These are phyloP conservation scores for Pogonus chalceus DNA, from an alignment of 1,140 invertebrate species.

Conservation along the genomic window DNA sequence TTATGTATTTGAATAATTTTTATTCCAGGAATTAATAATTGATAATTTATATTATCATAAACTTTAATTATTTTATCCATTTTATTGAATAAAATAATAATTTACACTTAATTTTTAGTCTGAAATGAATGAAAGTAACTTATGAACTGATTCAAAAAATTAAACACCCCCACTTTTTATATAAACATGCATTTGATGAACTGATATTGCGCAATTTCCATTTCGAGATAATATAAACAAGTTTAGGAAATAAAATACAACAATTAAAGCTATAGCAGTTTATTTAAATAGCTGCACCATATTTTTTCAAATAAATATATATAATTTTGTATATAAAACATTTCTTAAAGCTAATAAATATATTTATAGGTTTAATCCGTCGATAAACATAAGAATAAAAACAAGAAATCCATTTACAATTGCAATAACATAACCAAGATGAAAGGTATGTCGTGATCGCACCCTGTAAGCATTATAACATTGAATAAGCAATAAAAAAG, in stretches of 20 bases:
- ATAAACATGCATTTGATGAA: background rate
- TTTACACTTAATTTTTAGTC: no score
- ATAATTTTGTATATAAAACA: background rate
- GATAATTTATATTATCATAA: background rate
- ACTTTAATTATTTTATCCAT: conserved; percentile 4
- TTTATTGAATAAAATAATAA: background rate
- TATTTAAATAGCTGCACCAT: background rate
- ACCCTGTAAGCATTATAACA: conserved; percentile 21
- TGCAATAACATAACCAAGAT: conserved; percentile 32
- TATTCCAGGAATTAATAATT: background rate
- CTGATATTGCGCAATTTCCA: background rate
- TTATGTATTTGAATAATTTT: background rate
- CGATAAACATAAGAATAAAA: conserved; percentile 11
- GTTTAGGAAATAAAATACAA: no score
- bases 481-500: background rate
- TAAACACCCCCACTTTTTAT: background rate
- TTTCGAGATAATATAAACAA: no score
- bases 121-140: no score
- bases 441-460: conserved; percentile 30
- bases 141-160: no score
- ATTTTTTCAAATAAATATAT: background rate
- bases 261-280: no score
- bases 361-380: background rate
- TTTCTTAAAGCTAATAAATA: background rate
- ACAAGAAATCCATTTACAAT: conserved; percentile 28